Evolutionary conservation across 2,888 invertebrate genomes (phyloP).

Genomic region (Drosophila histrio): DNA sequence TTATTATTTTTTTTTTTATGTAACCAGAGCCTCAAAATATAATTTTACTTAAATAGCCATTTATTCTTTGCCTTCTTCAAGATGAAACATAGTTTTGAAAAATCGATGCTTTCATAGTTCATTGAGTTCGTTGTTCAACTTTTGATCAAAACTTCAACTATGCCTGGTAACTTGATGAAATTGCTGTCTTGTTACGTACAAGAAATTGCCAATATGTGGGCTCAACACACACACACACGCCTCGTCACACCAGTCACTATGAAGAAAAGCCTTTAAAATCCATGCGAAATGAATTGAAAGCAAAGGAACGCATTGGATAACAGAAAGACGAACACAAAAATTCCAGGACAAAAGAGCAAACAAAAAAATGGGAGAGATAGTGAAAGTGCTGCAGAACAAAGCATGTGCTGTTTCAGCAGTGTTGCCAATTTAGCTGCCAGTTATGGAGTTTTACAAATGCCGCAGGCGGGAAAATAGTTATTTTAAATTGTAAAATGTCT

Average conservation of each 20-base stretch:
- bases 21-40: not conserved
- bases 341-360: no score
- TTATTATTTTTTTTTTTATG: no score
- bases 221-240: not conserved
- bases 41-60: not conserved
- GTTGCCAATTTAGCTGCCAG: no score
- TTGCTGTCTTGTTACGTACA: slow-evolving; percentile 1
- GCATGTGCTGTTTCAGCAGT: no score
- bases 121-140: not conserved
- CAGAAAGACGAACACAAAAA: no score
- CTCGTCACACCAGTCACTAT: not conserved
- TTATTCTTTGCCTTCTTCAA: not conserved
- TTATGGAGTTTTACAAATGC: no score
- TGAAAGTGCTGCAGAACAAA: slow-evolving; percentile 40
- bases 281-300: slow-evolving; percentile 1
- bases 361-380: slow-evolving; percentile 5
- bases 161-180: slow-evolving; percentile 21
- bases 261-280: slow-evolving; percentile 3
- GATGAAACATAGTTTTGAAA: slow-evolving; percentile 7
- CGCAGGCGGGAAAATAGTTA: no score
- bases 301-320: no score
- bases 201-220: slow-evolving; percentile 15
- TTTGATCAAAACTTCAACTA: slow-evolving; percentile 20
- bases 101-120: slow-evolving; percentile 9
- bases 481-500: no score